phyloP scores from a whole-genome alignment of 2,113 vertebrate species.

The Alethe castanea region DNA sequence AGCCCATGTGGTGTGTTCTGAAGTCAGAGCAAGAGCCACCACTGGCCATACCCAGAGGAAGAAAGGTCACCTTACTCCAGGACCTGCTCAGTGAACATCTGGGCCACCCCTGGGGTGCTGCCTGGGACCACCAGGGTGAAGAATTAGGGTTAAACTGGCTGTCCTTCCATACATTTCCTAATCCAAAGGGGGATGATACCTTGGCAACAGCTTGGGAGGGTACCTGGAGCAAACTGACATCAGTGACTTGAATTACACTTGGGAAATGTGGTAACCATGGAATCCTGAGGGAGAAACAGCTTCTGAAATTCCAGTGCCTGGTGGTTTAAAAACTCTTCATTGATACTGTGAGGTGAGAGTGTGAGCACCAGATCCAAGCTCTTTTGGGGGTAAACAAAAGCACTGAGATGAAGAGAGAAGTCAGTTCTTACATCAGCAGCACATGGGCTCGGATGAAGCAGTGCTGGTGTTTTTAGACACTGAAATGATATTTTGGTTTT shows the following conservation, averaged over 20 bases:
- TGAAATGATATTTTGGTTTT: neutral
- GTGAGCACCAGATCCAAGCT: neutral
- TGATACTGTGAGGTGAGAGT: neutral
- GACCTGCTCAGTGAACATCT: neutral
- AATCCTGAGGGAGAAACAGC: constrained; percentile 26
- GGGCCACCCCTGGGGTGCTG: neutral
- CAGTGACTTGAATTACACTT: constrained; percentile 14
- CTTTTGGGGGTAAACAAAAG: neutral
- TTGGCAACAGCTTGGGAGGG: neutral
- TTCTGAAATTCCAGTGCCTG: neutral
- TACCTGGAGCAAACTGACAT: constrained; percentile 30
- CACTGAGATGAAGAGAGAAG: neutral
- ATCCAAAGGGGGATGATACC: neutral
- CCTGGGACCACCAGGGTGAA: too few relatives aligned
- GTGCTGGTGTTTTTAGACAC: neutral
- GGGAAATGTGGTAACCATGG: constrained; percentile 45
- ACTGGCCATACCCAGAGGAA: fast-evolving
- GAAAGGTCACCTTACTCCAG: neutral
- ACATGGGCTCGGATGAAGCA: fast-evolving
- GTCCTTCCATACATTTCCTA: neutral
- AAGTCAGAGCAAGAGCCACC: neutral
- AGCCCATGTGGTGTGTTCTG: fast-evolving
- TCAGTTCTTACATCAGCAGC: neutral
- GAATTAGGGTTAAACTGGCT: neutral
- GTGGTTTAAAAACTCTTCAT: constrained; percentile 14